These are phyloP conservation scores for Lithobates pipiens DNA, from an alignment of 2,797 vertebrate genomes.

Conservation along the genomic window DNA sequence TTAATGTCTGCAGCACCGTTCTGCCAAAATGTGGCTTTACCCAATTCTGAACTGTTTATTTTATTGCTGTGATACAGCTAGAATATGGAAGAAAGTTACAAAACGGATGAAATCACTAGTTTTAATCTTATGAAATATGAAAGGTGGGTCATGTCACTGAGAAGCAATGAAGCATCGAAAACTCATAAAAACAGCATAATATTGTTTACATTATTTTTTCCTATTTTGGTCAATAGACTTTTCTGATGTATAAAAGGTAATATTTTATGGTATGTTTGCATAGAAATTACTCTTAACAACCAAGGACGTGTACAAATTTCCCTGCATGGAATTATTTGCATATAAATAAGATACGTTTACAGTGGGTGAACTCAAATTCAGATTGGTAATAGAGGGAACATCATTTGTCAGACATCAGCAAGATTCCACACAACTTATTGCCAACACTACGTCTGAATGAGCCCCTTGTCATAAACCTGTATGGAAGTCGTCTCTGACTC, in stretches of 20 bases:
- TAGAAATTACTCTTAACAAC: conserved; percentile 24
- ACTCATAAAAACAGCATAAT: conserved; percentile 13
- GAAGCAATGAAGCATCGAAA: conserved; percentile 6
- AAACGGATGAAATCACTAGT: background rate
- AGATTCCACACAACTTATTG: conserved; percentile 35
- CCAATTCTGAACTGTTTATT: too few species aligned
- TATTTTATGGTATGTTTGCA: conserved; percentile 41
- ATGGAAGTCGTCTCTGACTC: conserved; percentile 7
- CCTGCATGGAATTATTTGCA: conserved; percentile 43
- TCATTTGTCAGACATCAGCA: conserved; percentile 48
- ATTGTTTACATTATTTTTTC: conserved; percentile 3
- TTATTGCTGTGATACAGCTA: too few species aligned
- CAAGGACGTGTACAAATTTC: conserved; percentile 29
- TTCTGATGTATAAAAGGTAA: conserved; percentile 14
- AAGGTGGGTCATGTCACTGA: background rate
- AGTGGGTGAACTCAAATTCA: conserved; percentile 43
- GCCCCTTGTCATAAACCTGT: conserved; percentile 10
- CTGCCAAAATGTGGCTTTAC: too few species aligned
- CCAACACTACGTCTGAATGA: conserved; percentile 9
- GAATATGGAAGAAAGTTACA: background rate
- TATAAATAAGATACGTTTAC: conserved; percentile 52
- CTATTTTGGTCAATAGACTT: conserved; percentile 20
- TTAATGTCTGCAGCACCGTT: too few species aligned
- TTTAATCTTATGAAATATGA: background rate
- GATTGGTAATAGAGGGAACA: conserved; percentile 33